Base-by-base conservation (phyloP, 2,113 vertebrate species). In the Azemiops feae region DNA sequence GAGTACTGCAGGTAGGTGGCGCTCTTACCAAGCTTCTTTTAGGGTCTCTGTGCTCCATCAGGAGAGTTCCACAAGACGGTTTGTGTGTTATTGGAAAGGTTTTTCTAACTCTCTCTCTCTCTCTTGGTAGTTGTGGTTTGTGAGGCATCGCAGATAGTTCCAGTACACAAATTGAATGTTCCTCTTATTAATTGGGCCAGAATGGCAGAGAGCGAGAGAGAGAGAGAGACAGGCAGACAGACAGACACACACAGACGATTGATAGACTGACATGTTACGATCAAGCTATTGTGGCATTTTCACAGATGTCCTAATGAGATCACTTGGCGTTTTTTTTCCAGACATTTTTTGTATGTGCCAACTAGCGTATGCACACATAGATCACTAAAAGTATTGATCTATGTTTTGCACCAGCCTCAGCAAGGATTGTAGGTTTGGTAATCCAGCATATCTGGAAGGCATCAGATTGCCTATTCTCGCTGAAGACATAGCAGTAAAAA, bases 1-100 rank as follows among this genome's bases (percentile, higher is more conserved):
- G 99, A 99, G 98, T 99, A 99, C 98, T 99, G 99, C 98, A 99
- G 99, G 99, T 99, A 98, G 97, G 97, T 97, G 94, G 94, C 55
- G 53, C 96, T 96, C 95, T 94, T 81, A 27, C 87, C 94, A 60
- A 94, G 95, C 95, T 93, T 94, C 94, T 58, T 22, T 52, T 55
- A 12, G 18, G 10, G 30, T 58, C 43, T 85, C 16, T 14, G 4
- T 34, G 22, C 23, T 57, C 89, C 89, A 14, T 30, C 27, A 20
- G 52, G 4, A 25, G 0, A 53, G 9, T 69, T 50, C 87, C 25
- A 55, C 39, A 88, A 88, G 1, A 52, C 5, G 9, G 3, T 23
- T 22, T 69, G 57, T 90, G 30, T 0, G 1, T 0, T 55, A 22
- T 8, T 53, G 7, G 11, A 16, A 27, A 3, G 69, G 47, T 11